phyloP scores from a whole-genome alignment of 2,888 invertebrate species.

The Hyles lineata region DNA sequence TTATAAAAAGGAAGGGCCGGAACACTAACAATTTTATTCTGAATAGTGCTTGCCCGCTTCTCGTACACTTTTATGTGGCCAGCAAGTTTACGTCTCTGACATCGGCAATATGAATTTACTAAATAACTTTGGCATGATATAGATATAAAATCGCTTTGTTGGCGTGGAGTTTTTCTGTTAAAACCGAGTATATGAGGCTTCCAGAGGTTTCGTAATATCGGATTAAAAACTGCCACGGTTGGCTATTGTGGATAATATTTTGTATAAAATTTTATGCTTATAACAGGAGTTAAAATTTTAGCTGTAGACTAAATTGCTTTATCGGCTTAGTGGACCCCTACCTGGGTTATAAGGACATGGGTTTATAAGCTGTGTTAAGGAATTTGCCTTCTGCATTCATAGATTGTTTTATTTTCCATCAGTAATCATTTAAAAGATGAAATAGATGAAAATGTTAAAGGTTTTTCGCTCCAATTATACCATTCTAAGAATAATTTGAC shows the following conservation, averaged over 20 bases:
- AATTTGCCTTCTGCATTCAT: too few species aligned
- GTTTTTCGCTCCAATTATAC: too few species aligned
- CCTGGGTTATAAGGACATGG: too few species aligned
- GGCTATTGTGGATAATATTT: not conserved
- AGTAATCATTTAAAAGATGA: too few species aligned
- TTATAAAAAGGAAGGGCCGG: not conserved
- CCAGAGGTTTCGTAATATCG: constrained; percentile 12
- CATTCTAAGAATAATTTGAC: too few species aligned
- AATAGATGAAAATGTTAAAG: too few species aligned
- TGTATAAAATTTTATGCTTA: not conserved
- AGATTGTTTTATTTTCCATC: too few species aligned
- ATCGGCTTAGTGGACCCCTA: too few species aligned
- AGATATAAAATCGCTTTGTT: constrained; percentile 18
- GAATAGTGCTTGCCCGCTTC: constrained; percentile 4
- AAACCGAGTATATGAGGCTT: not conserved
- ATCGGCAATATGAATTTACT: constrained; percentile 16
- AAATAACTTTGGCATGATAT: constrained; percentile 1
- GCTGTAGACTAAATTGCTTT: too few species aligned
- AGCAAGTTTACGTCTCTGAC: not conserved
- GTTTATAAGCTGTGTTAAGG: too few species aligned
- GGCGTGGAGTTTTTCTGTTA: constrained; percentile 5
- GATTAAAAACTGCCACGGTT: constrained; percentile 8
- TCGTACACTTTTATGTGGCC: constrained; percentile 5
- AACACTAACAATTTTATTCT: constrained; percentile 38
- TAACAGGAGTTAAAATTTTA: not conserved